Percentiles rank a stretch among this genome's conserved stretches.
phyloP scores from a whole-genome alignment of 1,140 invertebrate species.

The Cydia splendana region DNA sequence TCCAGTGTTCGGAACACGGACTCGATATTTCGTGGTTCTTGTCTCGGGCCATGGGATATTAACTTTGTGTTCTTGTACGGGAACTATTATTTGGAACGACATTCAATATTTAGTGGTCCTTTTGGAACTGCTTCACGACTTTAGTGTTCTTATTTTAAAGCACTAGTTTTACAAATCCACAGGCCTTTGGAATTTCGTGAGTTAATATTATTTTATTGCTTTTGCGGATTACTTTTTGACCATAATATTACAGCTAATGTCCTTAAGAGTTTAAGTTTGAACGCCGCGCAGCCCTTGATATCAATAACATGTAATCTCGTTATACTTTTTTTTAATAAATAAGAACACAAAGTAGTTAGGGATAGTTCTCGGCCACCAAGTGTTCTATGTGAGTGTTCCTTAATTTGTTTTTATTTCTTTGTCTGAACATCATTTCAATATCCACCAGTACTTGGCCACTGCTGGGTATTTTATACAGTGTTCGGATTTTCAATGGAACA shows the following conservation, averaged over 20 bases:
- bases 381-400: slow-evolving; percentile 6
- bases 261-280: too few species aligned
- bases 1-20: slow-evolving; percentile 21
- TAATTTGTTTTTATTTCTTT: slow-evolving; percentile 3
- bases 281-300: too few species aligned
- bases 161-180: neutral
- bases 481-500: neutral
- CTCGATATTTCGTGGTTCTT: slow-evolving; percentile 22
- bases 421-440: neutral
- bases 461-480: neutral
- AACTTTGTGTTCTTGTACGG: slow-evolving; percentile 9
- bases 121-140: neutral
- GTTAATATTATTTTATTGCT: neutral
- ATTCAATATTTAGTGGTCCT: slow-evolving; percentile 10
- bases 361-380: slow-evolving; percentile 19
- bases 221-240: neutral
- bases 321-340: neutral
- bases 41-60: slow-evolving; percentile 11
- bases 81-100: slow-evolving; percentile 3
- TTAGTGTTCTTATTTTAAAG: slow-evolving; percentile 19
- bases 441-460: neutral
- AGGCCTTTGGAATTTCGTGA: neutral
- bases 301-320: neutral
- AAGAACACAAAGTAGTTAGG: neutral
- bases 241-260: neutral